phyloP scores from a whole-genome alignment of 2,797 vertebrate species.

The Triplophysa yarkandensis region DNA sequence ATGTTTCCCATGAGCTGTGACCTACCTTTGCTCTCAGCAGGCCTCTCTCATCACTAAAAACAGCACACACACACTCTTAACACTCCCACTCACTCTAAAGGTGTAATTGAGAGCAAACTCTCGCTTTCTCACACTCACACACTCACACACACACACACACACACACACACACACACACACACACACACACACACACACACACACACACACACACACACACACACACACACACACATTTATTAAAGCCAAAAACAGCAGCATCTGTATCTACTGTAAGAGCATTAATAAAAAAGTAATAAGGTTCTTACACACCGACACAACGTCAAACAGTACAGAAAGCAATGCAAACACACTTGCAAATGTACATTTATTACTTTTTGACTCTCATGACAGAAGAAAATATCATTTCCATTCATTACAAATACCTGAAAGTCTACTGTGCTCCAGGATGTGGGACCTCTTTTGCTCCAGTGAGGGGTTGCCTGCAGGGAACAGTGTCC shows the following conservation, averaged over 20 bases:
- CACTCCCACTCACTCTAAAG: not conserved
- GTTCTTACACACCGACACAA: not conserved
- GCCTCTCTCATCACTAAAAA: constrained; percentile 28
- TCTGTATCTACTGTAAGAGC: not conserved
- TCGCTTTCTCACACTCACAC: not conserved
- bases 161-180: not conserved
- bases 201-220: constrained; percentile 13
- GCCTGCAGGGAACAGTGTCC: not conserved
- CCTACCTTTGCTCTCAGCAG: constrained; percentile 41
- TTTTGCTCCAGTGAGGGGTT: constrained; percentile 3
- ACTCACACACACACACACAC: constrained; percentile 7
- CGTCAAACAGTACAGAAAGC: not conserved
- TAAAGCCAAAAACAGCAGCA: constrained; percentile 12
- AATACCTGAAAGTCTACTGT: constrained; percentile 19
- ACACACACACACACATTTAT: not conserved
- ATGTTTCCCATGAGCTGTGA: constrained; percentile 6
- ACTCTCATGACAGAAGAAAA: not conserved
- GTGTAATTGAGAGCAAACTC: constrained; percentile 17
- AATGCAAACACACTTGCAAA: not conserved
- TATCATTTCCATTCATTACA: not conserved
- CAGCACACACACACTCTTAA: not conserved
- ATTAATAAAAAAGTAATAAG: not conserved
- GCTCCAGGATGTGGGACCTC: constrained; percentile 6
- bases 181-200: not conserved
- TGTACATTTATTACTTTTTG: not conserved